Conservation (phyloP, 2,888 invertebrate genomes). For the Acanthosepion esculentum region DNA sequence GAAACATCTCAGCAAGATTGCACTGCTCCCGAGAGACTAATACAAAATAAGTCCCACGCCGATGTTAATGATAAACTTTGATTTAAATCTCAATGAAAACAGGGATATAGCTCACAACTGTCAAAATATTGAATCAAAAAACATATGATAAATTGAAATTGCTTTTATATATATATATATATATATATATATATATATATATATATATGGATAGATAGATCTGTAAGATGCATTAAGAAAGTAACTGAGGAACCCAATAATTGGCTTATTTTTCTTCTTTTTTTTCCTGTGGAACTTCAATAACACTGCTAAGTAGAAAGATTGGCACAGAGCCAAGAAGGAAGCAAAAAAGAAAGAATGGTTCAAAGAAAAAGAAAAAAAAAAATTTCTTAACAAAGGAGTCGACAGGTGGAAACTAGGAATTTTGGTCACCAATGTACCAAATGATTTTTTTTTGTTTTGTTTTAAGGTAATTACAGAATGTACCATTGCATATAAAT, state of each 20-base stretch:
- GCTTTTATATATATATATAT: neutral
- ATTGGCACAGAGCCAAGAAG: neutral
- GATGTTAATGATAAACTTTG: neutral
- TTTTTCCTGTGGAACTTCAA: neutral
- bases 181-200: no score
- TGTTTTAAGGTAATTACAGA: neutral
- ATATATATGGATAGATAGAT: neutral
- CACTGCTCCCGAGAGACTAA: neutral
- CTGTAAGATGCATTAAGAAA: neutral
- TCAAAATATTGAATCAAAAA: neutral
- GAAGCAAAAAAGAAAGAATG: neutral
- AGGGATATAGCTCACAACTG: neutral
- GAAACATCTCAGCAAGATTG: neutral
- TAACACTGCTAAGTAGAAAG: neutral
- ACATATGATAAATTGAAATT: neutral
- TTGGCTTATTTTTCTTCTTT: neutral
- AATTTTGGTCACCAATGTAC: neutral
- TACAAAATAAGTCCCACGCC: neutral
- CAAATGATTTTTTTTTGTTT: neutral
- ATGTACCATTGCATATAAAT: neutral
- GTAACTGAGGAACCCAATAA: neutral
- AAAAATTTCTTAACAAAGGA: neutral
- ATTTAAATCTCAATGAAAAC: neutral
- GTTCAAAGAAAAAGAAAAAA: neutral
- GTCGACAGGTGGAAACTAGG: neutral